phyloP scores from a whole-genome alignment of 2,797 vertebrate genomes.

The Rhincodon typus region DNA sequence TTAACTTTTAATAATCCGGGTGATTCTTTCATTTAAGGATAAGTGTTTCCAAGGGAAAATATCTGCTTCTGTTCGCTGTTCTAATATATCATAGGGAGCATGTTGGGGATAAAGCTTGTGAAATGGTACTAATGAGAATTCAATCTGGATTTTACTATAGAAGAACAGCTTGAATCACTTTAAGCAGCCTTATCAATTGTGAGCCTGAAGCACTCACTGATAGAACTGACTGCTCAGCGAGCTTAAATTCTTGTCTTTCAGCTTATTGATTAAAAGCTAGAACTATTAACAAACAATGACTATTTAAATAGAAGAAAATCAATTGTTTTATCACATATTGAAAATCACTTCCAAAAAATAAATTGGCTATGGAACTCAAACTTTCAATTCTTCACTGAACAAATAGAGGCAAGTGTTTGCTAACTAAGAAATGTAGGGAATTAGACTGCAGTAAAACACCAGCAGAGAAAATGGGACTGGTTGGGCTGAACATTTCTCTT shows the following conservation, averaged over 20 bases:
- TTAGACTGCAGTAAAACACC: not conserved
- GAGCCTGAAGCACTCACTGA: not conserved
- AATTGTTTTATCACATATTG: not conserved
- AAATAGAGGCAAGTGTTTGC: not conserved
- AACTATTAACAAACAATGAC: slow-evolving; percentile 7
- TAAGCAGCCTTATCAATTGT: slow-evolving; percentile 28
- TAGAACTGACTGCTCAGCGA: not conserved
- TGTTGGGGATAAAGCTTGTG: not conserved
- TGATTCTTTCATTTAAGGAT: not conserved
- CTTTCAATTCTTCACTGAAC: not conserved
- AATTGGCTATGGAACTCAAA: not conserved
- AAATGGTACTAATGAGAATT: slow-evolving; percentile 21
- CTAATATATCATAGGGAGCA: not conserved
- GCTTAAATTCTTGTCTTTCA: slow-evolving; percentile 12
- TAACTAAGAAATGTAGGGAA: not conserved
- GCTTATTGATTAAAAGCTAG: slow-evolving; percentile 15
- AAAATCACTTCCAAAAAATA: slow-evolving; percentile 22
- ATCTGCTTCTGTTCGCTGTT: not conserved
- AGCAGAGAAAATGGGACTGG: not conserved
- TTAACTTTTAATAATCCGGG: not conserved
- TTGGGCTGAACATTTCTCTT: not conserved
- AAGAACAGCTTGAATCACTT: not conserved
- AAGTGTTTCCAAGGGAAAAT: not conserved
- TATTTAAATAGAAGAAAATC: slow-evolving; percentile 18
- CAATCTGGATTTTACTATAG: not conserved